Conservation (phyloP, 1,140 invertebrate species). For the Caenorhabditis inopinata region DNA sequence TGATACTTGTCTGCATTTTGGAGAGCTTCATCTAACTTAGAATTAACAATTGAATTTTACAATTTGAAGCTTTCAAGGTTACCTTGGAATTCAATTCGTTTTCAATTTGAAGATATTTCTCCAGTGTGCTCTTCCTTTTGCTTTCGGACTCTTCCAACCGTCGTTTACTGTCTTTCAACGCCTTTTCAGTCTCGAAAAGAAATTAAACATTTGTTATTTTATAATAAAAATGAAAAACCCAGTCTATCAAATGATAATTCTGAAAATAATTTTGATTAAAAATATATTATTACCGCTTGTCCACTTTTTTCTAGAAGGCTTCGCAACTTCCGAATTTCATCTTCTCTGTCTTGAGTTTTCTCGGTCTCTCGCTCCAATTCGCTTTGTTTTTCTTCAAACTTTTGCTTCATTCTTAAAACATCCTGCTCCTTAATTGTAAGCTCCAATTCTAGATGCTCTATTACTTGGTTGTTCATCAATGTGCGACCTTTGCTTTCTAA, state of each 20-base stretch:
- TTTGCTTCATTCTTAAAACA: not conserved
- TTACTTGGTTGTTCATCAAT: conserved; percentile 15
- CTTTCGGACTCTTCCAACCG: not conserved
- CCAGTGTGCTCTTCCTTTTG: not conserved
- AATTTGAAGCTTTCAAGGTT: not conserved
- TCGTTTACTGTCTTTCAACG: conserved; percentile 7
- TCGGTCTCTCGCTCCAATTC: not conserved
- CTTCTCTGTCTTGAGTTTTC: not conserved
- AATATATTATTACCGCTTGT: not conserved
- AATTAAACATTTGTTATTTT: too few relatives aligned
- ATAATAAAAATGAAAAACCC: too few relatives aligned
- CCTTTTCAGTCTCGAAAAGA: conserved; percentile 1
- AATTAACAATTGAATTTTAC: not conserved
- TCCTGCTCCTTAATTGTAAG: not conserved
- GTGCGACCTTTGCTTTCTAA: conserved; percentile 14
- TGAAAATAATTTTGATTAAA: too few relatives aligned
- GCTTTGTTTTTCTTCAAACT: not conserved
- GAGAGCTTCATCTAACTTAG: not conserved
- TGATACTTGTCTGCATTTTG: not conserved
- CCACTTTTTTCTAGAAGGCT: not conserved
- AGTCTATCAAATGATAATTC: too few relatives aligned
- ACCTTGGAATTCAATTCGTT: not conserved
- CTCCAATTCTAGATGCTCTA: not conserved
- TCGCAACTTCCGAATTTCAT: not conserved
- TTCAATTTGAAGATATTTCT: conserved; percentile 1